Evolutionary conservation across 2,888 invertebrate genomes (phyloP).

Genomic region (Drosophila colorata): DNA sequence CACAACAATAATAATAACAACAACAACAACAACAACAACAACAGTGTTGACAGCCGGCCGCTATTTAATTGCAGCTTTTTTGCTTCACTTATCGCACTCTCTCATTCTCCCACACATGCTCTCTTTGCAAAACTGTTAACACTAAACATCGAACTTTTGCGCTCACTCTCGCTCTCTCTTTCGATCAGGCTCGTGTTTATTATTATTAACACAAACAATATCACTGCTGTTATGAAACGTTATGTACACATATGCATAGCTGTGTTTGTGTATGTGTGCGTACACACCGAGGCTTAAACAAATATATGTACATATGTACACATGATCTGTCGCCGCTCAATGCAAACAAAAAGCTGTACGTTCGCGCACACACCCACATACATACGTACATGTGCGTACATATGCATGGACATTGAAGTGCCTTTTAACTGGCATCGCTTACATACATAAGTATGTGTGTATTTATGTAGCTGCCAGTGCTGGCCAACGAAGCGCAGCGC

Average conservation of each 20-base stretch:
- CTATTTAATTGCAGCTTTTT: conserved; percentile 45
- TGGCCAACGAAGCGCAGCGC: conserved; percentile 54
- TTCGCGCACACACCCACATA: conserved; percentile 18
- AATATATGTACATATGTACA: conserved; percentile 25
- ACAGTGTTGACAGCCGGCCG: conserved; percentile 65
- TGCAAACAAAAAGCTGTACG: conserved; percentile 53
- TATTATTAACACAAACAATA: conserved; percentile 34
- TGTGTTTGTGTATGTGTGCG: conserved; percentile 19
- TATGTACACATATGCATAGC: conserved; percentile 15
- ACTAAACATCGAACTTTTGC: conserved; percentile 14
- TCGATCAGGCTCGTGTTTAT: conserved; percentile 20
- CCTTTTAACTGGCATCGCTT: conserved; percentile 48
- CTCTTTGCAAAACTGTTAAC: conserved; percentile 30
- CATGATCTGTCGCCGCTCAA: conserved; percentile 45
- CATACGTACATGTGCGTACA: conserved; percentile 14
- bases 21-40: conserved; percentile 31
- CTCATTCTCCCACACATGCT: conserved; percentile 15
- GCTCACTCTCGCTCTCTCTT: neutral
- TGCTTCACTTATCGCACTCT: conserved; percentile 21
- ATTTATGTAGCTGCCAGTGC: conserved; percentile 39
- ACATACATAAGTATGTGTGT: conserved; percentile 16
- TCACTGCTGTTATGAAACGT: conserved; percentile 61
- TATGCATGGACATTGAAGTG: conserved; percentile 29
- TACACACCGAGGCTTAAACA: conserved; percentile 35
- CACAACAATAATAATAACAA: conserved; percentile 11